phyloP scores from a whole-genome alignment of 2,888 invertebrate genomes.

The Pimpla rufipes region DNA sequence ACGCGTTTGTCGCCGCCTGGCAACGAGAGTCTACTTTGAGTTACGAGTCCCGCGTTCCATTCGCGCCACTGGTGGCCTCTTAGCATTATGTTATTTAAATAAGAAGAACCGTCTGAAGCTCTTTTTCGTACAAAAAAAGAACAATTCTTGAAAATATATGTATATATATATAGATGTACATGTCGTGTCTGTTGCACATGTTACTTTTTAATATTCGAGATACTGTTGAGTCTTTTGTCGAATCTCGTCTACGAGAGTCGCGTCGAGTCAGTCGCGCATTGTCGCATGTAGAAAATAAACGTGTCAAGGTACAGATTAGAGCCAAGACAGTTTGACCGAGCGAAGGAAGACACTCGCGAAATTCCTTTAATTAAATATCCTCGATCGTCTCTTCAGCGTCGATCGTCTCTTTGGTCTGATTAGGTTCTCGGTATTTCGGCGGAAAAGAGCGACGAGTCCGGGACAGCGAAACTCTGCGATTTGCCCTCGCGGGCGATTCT shows the following conservation, averaged over 20 bases:
- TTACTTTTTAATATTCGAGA: slow-evolving; percentile 60
- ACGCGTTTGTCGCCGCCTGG: slow-evolving; percentile 25
- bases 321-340: not conserved
- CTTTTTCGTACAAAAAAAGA: slow-evolving; percentile 7
- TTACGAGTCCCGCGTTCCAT: slow-evolving; percentile 16
- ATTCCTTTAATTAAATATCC: not conserved
- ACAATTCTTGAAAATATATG: slow-evolving; percentile 42
- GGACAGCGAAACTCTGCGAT: slow-evolving; percentile 87
- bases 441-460: slow-evolving; percentile 85
- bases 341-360: slow-evolving; percentile 6
- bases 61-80: not conserved
- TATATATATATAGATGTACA: slow-evolving; percentile 12
- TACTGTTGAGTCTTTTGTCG: slow-evolving; percentile 37
- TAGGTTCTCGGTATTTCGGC: slow-evolving; percentile 82
- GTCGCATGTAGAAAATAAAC: not conserved
- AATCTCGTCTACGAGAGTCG: slow-evolving; percentile 29
- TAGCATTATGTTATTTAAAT: slow-evolving; percentile 25
- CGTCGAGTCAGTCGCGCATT: not conserved
- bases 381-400: not conserved
- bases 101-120: slow-evolving; percentile 18
- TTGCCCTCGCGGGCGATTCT: slow-evolving; percentile 91
- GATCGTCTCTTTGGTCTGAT: slow-evolving; percentile 14
- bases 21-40: slow-evolving; percentile 40
- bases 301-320: not conserved
- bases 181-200: slow-evolving; percentile 18